phyloP scores from a whole-genome alignment of 35 echinoderm and acorn worm genomes.

The Stichopus chloronotus region DNA sequence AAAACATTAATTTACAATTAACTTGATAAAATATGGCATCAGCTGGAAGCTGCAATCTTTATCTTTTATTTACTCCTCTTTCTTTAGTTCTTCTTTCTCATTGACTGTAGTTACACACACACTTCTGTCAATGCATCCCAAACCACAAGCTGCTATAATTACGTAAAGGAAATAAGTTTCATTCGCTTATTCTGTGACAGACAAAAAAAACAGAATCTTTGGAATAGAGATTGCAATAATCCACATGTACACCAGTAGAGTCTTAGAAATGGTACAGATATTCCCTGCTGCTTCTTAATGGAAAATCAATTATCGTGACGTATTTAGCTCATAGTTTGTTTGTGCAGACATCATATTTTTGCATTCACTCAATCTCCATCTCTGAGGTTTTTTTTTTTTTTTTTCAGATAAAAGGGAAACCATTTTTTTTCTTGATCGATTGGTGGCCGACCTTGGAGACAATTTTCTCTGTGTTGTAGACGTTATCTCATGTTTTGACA shows the following conservation, averaged over 20 bases:
- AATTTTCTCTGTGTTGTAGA: slow-evolving; percentile 12
- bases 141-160: background rate
- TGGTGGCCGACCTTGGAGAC: slow-evolving; percentile 22
- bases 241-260: background rate
- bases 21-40: too few species aligned
- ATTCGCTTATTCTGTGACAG: background rate
- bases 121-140: too few species aligned
- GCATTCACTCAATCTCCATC: slow-evolving; percentile 28
- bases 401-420: background rate
- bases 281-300: slow-evolving; percentile 28
- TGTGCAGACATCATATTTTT: slow-evolving; percentile 36
- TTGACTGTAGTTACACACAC: too few species aligned
- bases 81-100: too few species aligned
- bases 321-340: slow-evolving; percentile 42
- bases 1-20: too few species aligned
- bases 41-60: too few species aligned
- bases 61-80: too few species aligned
- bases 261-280: background rate
- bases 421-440: slow-evolving; percentile 7
- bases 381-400: slow-evolving; percentile 3
- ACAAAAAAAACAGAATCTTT: background rate
- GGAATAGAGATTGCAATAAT: background rate
- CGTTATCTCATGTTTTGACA: background rate
- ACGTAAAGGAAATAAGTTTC: background rate
- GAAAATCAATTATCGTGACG: slow-evolving; percentile 43